Conservation (phyloP, 2,888 invertebrate species). For the Gryllus longicercus region DNA sequence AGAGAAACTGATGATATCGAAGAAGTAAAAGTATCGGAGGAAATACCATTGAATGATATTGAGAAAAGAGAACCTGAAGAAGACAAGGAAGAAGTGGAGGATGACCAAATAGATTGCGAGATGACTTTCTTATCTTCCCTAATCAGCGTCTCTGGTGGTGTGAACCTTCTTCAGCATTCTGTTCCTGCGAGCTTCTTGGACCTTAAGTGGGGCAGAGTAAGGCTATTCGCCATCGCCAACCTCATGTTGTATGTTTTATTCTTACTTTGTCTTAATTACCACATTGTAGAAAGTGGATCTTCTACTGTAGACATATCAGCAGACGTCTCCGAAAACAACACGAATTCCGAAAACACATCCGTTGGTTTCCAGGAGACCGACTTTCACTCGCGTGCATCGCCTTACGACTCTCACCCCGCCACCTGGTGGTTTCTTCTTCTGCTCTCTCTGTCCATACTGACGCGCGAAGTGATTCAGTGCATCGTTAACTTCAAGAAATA, state of each 20-base stretch:
- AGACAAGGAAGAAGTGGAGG: neutral
- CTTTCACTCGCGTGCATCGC: too few species aligned
- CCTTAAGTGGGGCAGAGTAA: constrained; percentile 76
- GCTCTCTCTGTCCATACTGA: neutral
- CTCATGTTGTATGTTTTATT: constrained; percentile 67
- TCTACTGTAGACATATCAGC: neutral
- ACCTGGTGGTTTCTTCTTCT: neutral
- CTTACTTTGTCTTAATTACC: constrained; percentile 63
- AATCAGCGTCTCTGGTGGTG: constrained; percentile 63
- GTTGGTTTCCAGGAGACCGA: neutral
- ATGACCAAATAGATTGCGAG: constrained; percentile 49
- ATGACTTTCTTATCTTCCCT: constrained; percentile 71
- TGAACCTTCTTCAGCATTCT: constrained; percentile 70
- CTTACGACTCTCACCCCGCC: neutral
- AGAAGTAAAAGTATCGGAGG: neutral
- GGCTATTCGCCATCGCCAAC: constrained; percentile 68
- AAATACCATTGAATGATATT: neutral
- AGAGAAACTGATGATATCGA: neutral
- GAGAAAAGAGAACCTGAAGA: neutral
- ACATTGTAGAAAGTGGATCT: constrained; percentile 51
- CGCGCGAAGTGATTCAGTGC: neutral
- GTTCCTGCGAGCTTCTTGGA: constrained; percentile 74
- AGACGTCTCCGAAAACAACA: neutral
- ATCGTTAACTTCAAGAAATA: neutral
- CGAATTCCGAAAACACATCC: constrained; percentile 56